A percentile compares a stretch with the other conserved stretches of the same genome.
Evolutionary conservation across 2,113 vertebrate genomes (phyloP).

Genomic region (Triplophysa tibetana): DNA sequence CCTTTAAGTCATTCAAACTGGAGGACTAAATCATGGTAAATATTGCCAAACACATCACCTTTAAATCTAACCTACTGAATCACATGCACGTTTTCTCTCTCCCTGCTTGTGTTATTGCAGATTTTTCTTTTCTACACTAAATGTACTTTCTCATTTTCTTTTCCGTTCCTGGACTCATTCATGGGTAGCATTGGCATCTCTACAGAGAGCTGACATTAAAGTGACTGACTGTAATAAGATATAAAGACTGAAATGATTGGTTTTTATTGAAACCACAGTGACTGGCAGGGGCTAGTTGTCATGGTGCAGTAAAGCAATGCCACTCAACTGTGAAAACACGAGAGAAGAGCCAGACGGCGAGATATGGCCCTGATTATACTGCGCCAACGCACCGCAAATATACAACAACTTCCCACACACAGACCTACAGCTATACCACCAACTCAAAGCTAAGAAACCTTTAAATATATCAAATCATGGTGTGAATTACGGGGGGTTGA

Average conservation of each 20-base stretch:
- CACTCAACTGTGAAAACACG: slow-evolving; percentile 63
- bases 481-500: background rate
- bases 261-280: slow-evolving; percentile 71
- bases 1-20: background rate
- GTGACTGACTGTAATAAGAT: slow-evolving; percentile 75
- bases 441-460: slow-evolving; percentile 6
- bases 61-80: background rate
- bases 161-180: slow-evolving; percentile 45
- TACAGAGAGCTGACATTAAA: slow-evolving; percentile 71
- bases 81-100: background rate
- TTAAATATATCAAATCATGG: background rate
- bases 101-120: background rate
- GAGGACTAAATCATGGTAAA: background rate
- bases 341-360: slow-evolving; percentile 53
- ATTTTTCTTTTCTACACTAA: background rate
- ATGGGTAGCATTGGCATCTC: slow-evolving; percentile 63
- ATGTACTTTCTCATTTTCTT: slow-evolving; percentile 6
- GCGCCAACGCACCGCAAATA: slow-evolving; percentile 18
- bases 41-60: background rate
- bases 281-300: slow-evolving; percentile 55
- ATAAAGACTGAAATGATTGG: slow-evolving; percentile 73
- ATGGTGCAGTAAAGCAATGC: slow-evolving; percentile 59
- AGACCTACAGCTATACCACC: slow-evolving; percentile 21
- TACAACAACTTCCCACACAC: slow-evolving; percentile 21
- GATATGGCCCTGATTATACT: slow-evolving; percentile 66